phyloP scores from a whole-genome alignment of 1,140 invertebrate genomes.

The Zaprionus tsacasi region DNA sequence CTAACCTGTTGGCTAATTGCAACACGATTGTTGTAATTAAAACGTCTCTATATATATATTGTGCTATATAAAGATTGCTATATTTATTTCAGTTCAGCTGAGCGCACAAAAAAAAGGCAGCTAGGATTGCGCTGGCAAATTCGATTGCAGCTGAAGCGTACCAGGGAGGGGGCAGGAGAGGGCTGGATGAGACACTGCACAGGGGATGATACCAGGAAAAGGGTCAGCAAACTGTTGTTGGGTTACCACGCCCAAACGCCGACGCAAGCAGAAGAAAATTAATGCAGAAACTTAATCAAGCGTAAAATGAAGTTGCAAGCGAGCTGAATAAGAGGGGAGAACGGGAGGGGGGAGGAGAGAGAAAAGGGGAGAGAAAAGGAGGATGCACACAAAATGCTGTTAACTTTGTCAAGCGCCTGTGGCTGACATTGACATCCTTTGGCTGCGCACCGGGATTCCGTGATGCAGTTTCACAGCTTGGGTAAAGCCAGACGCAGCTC shows the following conservation, averaged over 20 bases:
- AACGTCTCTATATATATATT: constrained; percentile 3
- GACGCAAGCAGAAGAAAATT: constrained; percentile 40
- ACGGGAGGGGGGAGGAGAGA: neutral
- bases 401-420: constrained; percentile 16
- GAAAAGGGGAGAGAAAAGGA: neutral
- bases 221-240: constrained; percentile 49
- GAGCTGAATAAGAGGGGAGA: neutral
- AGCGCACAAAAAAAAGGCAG: constrained; percentile 15
- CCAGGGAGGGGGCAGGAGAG: too few species aligned
- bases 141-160: constrained; percentile 63
- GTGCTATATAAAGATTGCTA: neutral
- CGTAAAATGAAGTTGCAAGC: constrained; percentile 48
- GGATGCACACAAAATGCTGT: constrained; percentile 13
- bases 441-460: neutral
- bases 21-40: constrained; percentile 30
- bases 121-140: constrained; percentile 56
- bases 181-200: constrained; percentile 14
- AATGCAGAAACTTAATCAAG: constrained; percentile 77
- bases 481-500: neutral
- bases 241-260: neutral
- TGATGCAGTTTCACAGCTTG: constrained; percentile 2
- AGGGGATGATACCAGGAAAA: constrained; percentile 32
- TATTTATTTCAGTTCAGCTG: constrained; percentile 7
- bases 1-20: constrained; percentile 51
- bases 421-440: constrained; percentile 33